Conservation (phyloP, 2,797 vertebrate genomes). For the Scyliorhinus canicula region DNA sequence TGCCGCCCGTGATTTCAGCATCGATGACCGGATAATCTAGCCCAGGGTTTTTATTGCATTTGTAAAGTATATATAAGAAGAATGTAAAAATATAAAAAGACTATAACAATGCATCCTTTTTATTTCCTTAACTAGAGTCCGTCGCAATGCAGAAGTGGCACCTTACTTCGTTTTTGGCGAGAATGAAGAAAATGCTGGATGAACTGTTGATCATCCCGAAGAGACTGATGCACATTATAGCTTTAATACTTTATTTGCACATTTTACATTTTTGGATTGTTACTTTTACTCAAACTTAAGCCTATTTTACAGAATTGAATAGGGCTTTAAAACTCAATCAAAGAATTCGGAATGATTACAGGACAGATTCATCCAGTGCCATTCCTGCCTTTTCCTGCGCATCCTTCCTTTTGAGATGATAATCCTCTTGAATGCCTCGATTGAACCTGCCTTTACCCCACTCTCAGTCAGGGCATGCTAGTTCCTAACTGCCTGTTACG, state of each 20-base stretch:
- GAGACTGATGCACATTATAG: not conserved
- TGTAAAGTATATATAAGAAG: not conserved
- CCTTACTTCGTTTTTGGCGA: conserved; percentile 33
- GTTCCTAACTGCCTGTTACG: not conserved
- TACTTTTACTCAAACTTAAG: not conserved
- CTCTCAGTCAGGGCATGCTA: not conserved
- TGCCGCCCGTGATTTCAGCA: too few relatives aligned
- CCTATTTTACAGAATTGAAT: not conserved
- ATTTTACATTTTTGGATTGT: conserved; percentile 31
- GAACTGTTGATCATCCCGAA: not conserved
- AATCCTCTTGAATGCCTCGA: not conserved
- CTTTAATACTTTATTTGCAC: conserved; percentile 31
- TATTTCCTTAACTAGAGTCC: not conserved
- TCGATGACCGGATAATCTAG: too few relatives aligned
- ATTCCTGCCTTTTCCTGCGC: too few relatives aligned
- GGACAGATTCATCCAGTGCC: not conserved
- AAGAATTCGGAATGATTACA: not conserved
- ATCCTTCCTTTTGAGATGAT: too few relatives aligned
- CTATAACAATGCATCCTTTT: not conserved
- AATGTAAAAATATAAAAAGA: not conserved
- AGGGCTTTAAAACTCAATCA: not conserved
- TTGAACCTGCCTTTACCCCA: not conserved
- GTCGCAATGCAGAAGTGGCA: conserved; percentile 28
- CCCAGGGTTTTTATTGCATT: not conserved
- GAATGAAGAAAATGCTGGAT: conserved; percentile 27